These are phyloP conservation scores for Bufo bufo DNA, from an alignment of 2,113 vertebrate species.

Conservation along the genomic window DNA sequence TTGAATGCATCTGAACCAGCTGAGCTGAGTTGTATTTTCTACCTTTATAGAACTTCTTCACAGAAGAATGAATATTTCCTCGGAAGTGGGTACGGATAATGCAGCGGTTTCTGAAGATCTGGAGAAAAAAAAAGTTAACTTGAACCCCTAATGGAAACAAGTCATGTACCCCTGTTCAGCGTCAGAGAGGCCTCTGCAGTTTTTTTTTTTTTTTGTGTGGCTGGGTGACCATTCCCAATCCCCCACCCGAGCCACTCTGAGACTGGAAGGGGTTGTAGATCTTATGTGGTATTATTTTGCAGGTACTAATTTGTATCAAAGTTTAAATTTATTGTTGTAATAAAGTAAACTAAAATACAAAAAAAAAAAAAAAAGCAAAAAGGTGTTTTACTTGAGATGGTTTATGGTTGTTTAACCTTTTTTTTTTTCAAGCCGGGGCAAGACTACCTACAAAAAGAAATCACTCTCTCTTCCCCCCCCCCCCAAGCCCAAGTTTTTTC, in stretches of 20 bases:
- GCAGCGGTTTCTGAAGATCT: slow-evolving; percentile 68
- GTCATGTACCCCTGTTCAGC: slow-evolving; percentile 58
- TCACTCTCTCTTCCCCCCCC: no score
- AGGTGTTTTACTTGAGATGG: slow-evolving; percentile 57
- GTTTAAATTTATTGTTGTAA: slow-evolving; percentile 63
- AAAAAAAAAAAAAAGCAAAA: slow-evolving; percentile 30
- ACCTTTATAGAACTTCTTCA: slow-evolving; percentile 94
- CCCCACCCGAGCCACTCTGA: neutral
- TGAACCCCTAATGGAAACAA: slow-evolving; percentile 63
- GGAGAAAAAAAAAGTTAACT: neutral
- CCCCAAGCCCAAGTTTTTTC: neutral
- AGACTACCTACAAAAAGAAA: slow-evolving; percentile 56
- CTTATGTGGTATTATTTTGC: slow-evolving; percentile 35
- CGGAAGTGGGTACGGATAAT: slow-evolving; percentile 79
- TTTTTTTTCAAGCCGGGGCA: slow-evolving; percentile 2
- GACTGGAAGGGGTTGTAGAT: slow-evolving; percentile 18
- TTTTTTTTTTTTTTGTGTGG: neutral
- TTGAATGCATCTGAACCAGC: slow-evolving; percentile 86
- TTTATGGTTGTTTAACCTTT: slow-evolving; percentile 64
- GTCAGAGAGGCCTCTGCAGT: neutral
- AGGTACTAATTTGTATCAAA: slow-evolving; percentile 53
- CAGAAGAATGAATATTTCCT: slow-evolving; percentile 83
- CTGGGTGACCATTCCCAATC: neutral
- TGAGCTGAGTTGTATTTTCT: slow-evolving; percentile 95
- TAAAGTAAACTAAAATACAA: slow-evolving; percentile 49